Base-by-base conservation (phyloP, 2,113 vertebrate species). In the Vulpes ferrilata region DNA sequence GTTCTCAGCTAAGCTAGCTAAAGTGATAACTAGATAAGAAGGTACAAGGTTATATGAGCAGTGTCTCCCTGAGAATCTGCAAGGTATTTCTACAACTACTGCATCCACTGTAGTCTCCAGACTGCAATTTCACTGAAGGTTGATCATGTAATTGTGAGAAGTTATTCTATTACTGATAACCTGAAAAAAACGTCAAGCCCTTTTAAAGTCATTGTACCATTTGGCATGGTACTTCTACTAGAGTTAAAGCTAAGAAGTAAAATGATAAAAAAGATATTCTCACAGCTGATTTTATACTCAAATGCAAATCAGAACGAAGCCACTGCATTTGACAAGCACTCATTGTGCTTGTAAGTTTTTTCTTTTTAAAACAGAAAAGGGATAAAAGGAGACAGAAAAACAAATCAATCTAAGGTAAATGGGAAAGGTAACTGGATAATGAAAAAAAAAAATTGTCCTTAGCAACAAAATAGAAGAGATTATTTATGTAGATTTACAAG, bases 401-500 rank as follows among this genome's bases (percentile, higher is more conserved):
- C 23, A 92, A 93, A 84, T 69, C 32, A 89, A 78, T 48, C 64
- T 74, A 90, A 90, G 53, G 22, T 78, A 78, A 92, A 17, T 51
- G 43, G 11, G 25, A 30, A 86, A 78, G 55, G 84, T 76, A 96
- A 95, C 20, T 83, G 62, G 82, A 95, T 79, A 92, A 71, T 55
- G 25, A 79, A 55, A 55, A 79, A 55, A 79, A 35, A 82, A 81
- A 57, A 78, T 25, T 30, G 48, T 84, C 79, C 86, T 93, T 59
- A 95, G 86, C 59, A 97, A 92, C 92, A 95, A 90, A 93, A 94
- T 16, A 87, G 48, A 95, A 89, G 25, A 88, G 48, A 93, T 94
- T 92, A 92, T 97, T 90, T 90, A 94, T 35, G 53, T 65, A 84
- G 74, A 90, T 92, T 87, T 71, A 96, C 20, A 84, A 95, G 51